A percentile compares a stretch with the other conserved stretches of the same genome.
Evolutionary conservation across 2,797 vertebrate genomes (phyloP).

Genomic region (Phalloptychus januarius): DNA sequence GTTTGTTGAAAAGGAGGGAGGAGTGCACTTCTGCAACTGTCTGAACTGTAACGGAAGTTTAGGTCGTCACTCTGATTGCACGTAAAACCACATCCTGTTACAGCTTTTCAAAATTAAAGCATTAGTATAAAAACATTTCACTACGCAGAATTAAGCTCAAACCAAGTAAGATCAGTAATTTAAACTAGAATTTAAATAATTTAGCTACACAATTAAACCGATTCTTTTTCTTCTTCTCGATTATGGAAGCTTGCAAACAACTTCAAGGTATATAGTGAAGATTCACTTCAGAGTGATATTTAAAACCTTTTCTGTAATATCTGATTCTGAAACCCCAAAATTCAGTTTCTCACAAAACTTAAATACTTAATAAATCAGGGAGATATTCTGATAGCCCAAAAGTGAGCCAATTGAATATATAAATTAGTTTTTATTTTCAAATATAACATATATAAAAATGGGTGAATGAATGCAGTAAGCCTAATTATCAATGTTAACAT

Average conservation of each 20-base stretch:
- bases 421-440: not conserved
- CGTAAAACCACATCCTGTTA: not conserved
- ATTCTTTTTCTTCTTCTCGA: too few relatives aligned
- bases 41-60: not conserved
- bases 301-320: not conserved
- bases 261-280: not conserved
- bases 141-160: not conserved
- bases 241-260: too few relatives aligned
- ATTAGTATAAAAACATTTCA: accelerated
- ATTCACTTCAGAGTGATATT: not conserved
- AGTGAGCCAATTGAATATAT: not conserved
- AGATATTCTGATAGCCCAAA: not conserved
- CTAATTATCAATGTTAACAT: too few relatives aligned
- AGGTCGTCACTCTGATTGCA: accelerated
- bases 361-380: not conserved
- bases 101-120: conserved; percentile 27
- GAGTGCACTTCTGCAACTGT: not conserved
- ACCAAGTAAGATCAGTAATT: too few relatives aligned
- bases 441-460: not conserved
- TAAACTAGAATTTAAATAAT: not conserved
- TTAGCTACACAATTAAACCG: not conserved
- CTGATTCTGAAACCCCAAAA: not conserved
- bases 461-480: too few relatives aligned
- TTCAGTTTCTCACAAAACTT: not conserved
- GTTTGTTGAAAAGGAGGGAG: not conserved